phyloP scores from a whole-genome alignment of 2,888 invertebrate genomes.

The Acanthoscelides obtectus region DNA sequence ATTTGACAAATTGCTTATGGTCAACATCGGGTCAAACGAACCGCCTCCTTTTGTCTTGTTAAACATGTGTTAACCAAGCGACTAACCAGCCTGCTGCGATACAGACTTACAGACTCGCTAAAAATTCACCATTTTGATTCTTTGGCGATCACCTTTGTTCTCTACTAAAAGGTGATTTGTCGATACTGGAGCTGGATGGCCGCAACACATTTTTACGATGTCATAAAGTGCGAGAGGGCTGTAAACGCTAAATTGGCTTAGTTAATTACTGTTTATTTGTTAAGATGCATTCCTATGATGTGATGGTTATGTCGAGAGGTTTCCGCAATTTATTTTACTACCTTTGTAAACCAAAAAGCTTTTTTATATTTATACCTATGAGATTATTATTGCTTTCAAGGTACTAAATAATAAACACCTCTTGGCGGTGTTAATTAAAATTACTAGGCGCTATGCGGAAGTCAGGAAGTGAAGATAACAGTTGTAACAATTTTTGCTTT shows the following conservation, averaged over 20 bases:
- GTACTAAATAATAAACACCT: not conserved
- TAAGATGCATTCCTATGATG: not conserved
- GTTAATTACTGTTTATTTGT: slow-evolving; percentile 15
- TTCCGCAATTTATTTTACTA: not conserved
- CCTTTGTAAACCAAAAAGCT: not conserved
- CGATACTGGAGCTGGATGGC: not conserved
- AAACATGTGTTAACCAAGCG: not conserved
- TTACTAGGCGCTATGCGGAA: not conserved
- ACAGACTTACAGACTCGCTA: not conserved
- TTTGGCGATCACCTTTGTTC: not conserved
- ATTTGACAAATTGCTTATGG: slow-evolving; percentile 38
- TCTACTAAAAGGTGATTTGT: not conserved
- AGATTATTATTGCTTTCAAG: not conserved
- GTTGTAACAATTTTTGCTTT: not conserved
- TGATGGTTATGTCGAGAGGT: not conserved
- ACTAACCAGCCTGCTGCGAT: not conserved
- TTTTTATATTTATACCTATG: not conserved
- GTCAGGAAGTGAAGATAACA: not conserved
- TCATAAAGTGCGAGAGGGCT: slow-evolving; percentile 9
- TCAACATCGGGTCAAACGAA: slow-evolving; percentile 17
- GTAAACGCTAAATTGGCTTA: slow-evolving; percentile 21
- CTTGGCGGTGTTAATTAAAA: not conserved
- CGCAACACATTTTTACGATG: not conserved
- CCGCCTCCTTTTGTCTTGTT: slow-evolving; percentile 21
- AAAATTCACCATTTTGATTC: not conserved